These are phyloP conservation scores for Etheostoma cragini DNA, from an alignment of 2,113 vertebrate species.

Conservation along the genomic window DNA sequence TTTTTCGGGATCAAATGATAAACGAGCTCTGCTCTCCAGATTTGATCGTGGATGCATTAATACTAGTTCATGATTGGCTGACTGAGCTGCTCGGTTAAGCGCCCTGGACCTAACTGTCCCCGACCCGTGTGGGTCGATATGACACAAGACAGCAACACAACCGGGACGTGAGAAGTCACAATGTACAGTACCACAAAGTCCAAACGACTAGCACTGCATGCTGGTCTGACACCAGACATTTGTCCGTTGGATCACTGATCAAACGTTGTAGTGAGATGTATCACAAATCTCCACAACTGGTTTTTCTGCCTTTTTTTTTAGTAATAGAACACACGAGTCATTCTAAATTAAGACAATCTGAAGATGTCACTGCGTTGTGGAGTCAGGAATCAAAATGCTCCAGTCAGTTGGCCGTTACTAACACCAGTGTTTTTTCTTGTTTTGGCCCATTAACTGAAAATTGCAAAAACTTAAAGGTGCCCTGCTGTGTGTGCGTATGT, in stretches of 20 bases:
- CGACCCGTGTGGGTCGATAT: background rate
- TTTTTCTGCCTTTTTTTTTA: background rate
- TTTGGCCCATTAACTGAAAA: slow-evolving; percentile 8
- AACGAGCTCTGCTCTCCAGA: slow-evolving; percentile 3
- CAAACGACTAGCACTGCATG: slow-evolving; percentile 12
- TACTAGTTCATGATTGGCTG: background rate
- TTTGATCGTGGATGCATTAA: slow-evolving; percentile 31
- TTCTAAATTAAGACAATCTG: background rate
- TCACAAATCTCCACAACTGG: background rate
- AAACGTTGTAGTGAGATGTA: background rate
- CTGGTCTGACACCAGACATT: background rate
- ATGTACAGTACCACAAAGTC: background rate
- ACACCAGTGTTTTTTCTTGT: background rate
- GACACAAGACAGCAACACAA: background rate
- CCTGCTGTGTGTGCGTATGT: too few relatives aligned
- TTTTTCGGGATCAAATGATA: slow-evolving; percentile 28
- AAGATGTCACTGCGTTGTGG: background rate
- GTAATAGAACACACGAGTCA: background rate
- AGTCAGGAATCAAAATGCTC: too few relatives aligned
- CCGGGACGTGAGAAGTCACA: background rate
- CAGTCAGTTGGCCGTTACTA: background rate
- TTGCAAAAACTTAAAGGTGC: too few relatives aligned
- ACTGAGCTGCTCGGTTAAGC: background rate
- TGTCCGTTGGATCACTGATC: background rate
- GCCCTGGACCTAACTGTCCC: background rate